Conservation (phyloP, 2,797 vertebrate genomes). For the Enteromius afrohamiltoni region DNA sequence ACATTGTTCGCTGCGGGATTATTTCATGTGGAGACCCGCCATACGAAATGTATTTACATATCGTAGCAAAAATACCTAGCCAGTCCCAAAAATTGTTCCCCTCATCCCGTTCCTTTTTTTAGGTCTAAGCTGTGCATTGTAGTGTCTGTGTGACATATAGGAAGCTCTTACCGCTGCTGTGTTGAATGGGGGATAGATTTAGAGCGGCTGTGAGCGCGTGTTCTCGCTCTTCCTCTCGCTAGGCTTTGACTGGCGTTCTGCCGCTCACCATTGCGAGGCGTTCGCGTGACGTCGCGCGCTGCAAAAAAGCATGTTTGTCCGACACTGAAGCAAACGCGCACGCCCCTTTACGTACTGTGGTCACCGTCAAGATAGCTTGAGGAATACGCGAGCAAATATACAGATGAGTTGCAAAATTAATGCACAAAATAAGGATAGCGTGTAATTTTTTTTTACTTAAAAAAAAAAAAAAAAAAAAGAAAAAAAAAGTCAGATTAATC, state of each 20-base stretch:
- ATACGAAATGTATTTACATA: conserved; percentile 68
- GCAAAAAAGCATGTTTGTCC: conserved; percentile 65
- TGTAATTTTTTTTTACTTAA: not conserved
- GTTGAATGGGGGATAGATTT: conserved; percentile 50
- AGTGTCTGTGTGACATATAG: conserved; percentile 22
- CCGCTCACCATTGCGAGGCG: conserved; percentile 64
- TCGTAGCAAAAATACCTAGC: conserved; percentile 61
- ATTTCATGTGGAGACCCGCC: conserved; percentile 74
- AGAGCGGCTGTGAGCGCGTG: conserved; percentile 42
- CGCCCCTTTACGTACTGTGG: conserved; percentile 45
- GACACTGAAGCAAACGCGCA: conserved; percentile 50
- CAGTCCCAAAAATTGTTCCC: conserved; percentile 53
- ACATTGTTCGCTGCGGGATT: conserved; percentile 71
- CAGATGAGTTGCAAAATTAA: not conserved
- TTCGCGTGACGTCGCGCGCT: conserved; percentile 67
- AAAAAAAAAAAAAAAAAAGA: too few relatives aligned
- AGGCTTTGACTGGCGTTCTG: conserved; percentile 53
- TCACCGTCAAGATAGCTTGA: conserved; percentile 33
- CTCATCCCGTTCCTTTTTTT: not conserved
- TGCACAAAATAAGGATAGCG: not conserved
- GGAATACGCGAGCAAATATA: conserved; percentile 8
- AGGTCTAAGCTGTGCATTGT: not conserved
- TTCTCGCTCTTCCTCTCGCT: conserved; percentile 60
- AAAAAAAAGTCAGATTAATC: too few relatives aligned
- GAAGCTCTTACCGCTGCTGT: conserved; percentile 59